Base-by-base conservation (phyloP, 2,113 vertebrate species). In the Charina bottae region DNA sequence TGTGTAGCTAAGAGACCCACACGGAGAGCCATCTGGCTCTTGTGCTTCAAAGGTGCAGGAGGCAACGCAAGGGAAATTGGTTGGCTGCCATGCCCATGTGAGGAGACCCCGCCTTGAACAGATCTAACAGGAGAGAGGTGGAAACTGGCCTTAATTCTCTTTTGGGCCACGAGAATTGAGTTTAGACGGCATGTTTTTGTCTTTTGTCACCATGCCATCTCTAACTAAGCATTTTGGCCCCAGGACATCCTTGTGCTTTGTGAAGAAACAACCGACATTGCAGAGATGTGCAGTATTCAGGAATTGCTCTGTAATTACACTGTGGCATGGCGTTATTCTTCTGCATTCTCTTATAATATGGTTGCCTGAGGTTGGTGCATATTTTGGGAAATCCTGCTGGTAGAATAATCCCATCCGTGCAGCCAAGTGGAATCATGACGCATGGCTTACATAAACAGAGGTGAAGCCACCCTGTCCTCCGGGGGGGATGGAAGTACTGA, bases 161-260 rank as follows among this genome's bases (percentile, higher is more conserved):
- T 92, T 46, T 60, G 95, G 92, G 91, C 91, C 86, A 90, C 93
- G 95, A 92, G 94, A 95, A 93, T 94, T 95, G 93, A 96, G 87
- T 93, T 92, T 92, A 62, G 90, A 55, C 49, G 23, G 85, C 59
- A 92, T 92, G 93, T 88, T 91, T 96, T 0, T 0, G 72, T 95
- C 94, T 64, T 96, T 95, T 94, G 1, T 0, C 90, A 91, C 93
- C 89, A 89, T 91, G 83, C 95, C 84, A 90, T 53, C 55, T 56
- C 58, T 95, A 3, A 0, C 92, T 54, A 93, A 91, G 0, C 0
- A 91, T 91, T 90, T 93, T 83, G 91, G 90, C 87, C 0, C 19
- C 26, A 0, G 92, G 58, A 59, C 37, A 56, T 24, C 72, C 93
- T 72, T 92, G 94, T 92, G 72, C 89, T 94, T 94, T 59, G 93